Percentiles rank a stretch among this genome's conserved stretches.
These are phyloP conservation scores for Chlorospingus semifuscus DNA, from an alignment of 2,797 vertebrate species.

Conservation along the genomic window DNA sequence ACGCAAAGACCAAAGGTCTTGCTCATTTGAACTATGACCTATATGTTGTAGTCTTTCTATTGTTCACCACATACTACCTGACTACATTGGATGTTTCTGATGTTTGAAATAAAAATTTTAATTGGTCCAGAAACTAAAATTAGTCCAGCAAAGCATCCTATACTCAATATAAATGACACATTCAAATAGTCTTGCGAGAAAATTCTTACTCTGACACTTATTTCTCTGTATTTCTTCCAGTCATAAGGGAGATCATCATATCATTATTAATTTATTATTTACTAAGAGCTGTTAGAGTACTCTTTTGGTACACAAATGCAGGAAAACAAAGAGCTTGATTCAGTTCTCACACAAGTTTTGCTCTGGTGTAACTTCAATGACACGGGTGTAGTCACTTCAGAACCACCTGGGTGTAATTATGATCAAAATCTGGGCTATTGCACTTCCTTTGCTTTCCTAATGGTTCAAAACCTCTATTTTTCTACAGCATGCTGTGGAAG, in stretches of 20 bases:
- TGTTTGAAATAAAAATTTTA: not conserved
- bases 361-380: constrained; percentile 39
- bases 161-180: not conserved
- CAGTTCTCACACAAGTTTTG: constrained; percentile 43
- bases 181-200: not conserved
- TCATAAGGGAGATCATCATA: constrained; percentile 41
- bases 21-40: not conserved
- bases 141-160: not conserved
- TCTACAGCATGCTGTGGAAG: not conserved
- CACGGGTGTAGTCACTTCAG: constrained; percentile 59
- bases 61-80: not conserved
- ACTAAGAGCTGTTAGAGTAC: constrained; percentile 56
- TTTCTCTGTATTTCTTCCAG: constrained; percentile 46
- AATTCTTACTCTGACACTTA: constrained; percentile 4
- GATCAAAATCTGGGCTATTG: constrained; percentile 56
- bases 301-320: constrained; percentile 45
- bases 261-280: constrained; percentile 69
- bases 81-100: not conserved
- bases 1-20: not conserved
- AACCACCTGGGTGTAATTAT: constrained; percentile 66
- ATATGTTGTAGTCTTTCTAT: not conserved
- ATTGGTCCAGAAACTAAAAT: not conserved
- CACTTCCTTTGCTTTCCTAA: constrained; percentile 57
- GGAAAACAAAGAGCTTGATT: constrained; percentile 48
- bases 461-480: constrained; percentile 44